These are phyloP conservation scores for Mus spretus DNA, from an alignment of 2,797 vertebrate genomes.

Conservation along the genomic window DNA sequence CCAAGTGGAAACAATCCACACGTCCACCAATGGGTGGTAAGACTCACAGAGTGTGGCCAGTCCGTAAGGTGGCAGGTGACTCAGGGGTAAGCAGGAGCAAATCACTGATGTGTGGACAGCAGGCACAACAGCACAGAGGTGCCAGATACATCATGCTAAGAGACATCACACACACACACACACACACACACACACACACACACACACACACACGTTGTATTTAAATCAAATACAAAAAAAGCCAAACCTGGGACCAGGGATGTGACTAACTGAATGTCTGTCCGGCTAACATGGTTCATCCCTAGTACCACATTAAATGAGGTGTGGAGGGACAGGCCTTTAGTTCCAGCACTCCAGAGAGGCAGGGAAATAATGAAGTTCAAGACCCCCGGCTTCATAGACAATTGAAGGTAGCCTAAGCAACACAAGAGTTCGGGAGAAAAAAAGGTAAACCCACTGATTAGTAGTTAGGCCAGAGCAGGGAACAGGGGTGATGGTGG, in stretches of 20 bases:
- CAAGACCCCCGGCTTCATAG: not conserved
- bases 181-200: too few relatives aligned
- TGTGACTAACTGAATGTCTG: not conserved
- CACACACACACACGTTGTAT: not conserved
- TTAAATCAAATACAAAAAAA: not conserved
- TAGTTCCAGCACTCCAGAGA: not conserved
- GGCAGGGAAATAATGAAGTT: not conserved
- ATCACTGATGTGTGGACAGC: not conserved
- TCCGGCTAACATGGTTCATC: too few relatives aligned
- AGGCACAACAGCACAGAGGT: accelerated
- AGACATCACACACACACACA: not conserved
- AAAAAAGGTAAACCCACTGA: not conserved
- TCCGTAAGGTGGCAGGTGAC: accelerated
- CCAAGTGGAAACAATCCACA: not conserved
- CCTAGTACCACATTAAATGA: too few relatives aligned
- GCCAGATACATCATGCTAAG: not conserved
- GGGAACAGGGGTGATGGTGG: not conserved
- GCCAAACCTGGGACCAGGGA: too few relatives aligned
- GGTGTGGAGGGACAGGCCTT: not conserved
- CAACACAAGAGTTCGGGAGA: not conserved
- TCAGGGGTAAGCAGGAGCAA: not conserved
- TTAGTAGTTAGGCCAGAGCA: not conserved
- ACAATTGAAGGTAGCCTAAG: not conserved
- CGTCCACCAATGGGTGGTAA: accelerated
- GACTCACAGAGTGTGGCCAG: not conserved